These are phyloP conservation scores for Blera fallax DNA, from an alignment of 2,888 invertebrate species.

Conservation along the genomic window DNA sequence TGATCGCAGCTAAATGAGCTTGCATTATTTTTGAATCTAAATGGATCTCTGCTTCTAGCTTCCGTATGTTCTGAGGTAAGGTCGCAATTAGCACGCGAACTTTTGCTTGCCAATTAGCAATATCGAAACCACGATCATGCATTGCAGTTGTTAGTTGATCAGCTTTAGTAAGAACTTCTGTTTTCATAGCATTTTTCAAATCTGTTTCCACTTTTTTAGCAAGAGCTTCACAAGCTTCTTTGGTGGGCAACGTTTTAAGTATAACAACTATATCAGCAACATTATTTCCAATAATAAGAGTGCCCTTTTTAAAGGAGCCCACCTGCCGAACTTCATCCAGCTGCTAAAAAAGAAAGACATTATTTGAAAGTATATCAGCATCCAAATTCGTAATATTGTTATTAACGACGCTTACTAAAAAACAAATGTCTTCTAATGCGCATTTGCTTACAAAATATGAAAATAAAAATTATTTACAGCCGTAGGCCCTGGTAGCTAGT, in stretches of 20 bases:
- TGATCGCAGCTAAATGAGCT: conserved; percentile 95
- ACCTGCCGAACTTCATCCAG: conserved; percentile 97
- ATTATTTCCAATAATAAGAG: conserved; percentile 97
- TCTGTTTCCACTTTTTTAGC: conserved; percentile 94
- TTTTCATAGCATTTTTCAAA: conserved; percentile 88
- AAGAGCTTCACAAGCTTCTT: conserved; percentile 96
- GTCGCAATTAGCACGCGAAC: conserved; percentile 96
- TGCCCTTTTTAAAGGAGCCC: conserved; percentile 98
- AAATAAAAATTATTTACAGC: too few relatives aligned
- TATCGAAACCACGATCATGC: conserved; percentile 93
- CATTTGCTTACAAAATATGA: too few relatives aligned
- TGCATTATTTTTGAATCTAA: conserved; percentile 90
- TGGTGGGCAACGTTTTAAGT: conserved; percentile 96
- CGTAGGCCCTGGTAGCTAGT: too few relatives aligned
- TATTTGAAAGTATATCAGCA: background rate
- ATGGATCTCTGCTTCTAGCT: conserved; percentile 94
- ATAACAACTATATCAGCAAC: conserved; percentile 98
- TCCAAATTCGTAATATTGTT: too few relatives aligned
- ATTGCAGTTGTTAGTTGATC: conserved; percentile 82
- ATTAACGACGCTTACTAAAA: too few relatives aligned
- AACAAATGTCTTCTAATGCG: too few relatives aligned
- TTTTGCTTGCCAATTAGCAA: conserved; percentile 91
- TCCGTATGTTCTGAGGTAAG: conserved; percentile 95
- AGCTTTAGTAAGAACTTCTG: conserved; percentile 85
- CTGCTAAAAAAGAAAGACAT: conserved; percentile 84